These are phyloP conservation scores for Hetaerina americana DNA, from an alignment of 1,140 invertebrate genomes.

Conservation along the genomic window DNA sequence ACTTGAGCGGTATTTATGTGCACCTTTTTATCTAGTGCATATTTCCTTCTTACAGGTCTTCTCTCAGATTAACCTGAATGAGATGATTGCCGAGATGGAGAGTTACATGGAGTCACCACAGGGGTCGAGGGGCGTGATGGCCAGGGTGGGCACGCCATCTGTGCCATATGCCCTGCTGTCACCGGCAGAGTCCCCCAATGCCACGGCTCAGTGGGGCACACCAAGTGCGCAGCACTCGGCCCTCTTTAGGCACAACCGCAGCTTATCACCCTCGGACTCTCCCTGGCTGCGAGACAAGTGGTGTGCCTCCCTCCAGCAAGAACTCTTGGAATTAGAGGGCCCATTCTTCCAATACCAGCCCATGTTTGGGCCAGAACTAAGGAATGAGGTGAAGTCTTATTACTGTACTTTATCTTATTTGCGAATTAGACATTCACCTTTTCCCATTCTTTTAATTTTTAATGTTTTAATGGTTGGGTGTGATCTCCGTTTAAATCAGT, in stretches of 20 bases:
- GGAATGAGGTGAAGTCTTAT: background rate
- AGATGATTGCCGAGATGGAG: background rate
- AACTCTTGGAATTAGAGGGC: background rate
- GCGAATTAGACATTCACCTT: too few relatives aligned
- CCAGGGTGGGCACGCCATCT: background rate
- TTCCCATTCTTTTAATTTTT: too few relatives aligned
- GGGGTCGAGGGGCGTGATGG: background rate
- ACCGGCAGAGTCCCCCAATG: background rate
- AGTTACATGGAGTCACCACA: background rate
- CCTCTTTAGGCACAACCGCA: background rate
- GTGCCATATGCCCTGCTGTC: background rate
- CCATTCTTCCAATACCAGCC: background rate
- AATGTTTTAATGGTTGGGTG: too few relatives aligned
- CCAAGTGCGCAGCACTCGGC: background rate
- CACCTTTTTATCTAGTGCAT: too few relatives aligned
- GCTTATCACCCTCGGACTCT: background rate
- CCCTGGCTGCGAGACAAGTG: background rate
- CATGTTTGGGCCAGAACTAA: background rate
- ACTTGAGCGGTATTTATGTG: too few relatives aligned
- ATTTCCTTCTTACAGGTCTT: background rate
- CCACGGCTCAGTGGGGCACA: background rate
- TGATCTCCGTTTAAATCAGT: too few relatives aligned
- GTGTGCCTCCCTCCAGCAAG: background rate
- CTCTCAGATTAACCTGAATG: background rate
- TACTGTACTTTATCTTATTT: too few relatives aligned